Evolutionary conservation across 2,888 invertebrate species (phyloP), one percentile per base, ranked within the genome.

Genomic region (Trachelus iudaicus): DNA sequence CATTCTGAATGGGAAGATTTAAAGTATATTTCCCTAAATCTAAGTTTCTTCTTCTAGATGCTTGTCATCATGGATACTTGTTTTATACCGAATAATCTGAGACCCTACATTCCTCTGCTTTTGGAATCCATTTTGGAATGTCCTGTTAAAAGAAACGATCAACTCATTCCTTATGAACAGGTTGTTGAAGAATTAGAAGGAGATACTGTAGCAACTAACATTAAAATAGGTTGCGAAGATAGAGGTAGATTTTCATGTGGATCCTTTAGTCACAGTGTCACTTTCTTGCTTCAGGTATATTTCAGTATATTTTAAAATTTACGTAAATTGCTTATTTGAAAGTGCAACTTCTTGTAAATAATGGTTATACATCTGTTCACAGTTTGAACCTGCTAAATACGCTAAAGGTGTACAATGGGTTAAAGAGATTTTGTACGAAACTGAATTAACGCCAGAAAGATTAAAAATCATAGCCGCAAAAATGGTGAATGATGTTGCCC

Each of bases 361-460:
- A 40, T 40, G 15, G 4, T 1, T 15, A 15, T 40, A 15, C 40
- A 4, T 13, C 40, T 40, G 15, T 40, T 40, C 88, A 15, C 90
- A 96, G 95, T 94, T 97, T 69, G 97, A 97, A 90, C 93, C 95
- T 0, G 92, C 94, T 76, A 97, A 97, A 88, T 97, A 96, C 88
- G 93, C 93, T 30, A 93, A 93, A 81, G 96, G 97, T 0, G 94
- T 98, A 15, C 93, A 94, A 76, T 97, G 97, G 94, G 90, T 97
- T 76, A 93, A 94, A 82, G 96, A 97, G 85, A 92, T 98, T 37
- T 88, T 98, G 40, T 96, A 94, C 87, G 91, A 94, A 11, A 94
- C 96, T 0, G 93, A 95, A 83, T 94, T 97, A 84, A 95, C 94
- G 0, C 93, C 94, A 23, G 96, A 97, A 76, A 92, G 97, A 81